Percentiles rank a stretch among this genome's conserved stretches.
Evolutionary conservation across 2,113 vertebrate genomes (phyloP).

Genomic region (Setophaga kirtlandii): DNA sequence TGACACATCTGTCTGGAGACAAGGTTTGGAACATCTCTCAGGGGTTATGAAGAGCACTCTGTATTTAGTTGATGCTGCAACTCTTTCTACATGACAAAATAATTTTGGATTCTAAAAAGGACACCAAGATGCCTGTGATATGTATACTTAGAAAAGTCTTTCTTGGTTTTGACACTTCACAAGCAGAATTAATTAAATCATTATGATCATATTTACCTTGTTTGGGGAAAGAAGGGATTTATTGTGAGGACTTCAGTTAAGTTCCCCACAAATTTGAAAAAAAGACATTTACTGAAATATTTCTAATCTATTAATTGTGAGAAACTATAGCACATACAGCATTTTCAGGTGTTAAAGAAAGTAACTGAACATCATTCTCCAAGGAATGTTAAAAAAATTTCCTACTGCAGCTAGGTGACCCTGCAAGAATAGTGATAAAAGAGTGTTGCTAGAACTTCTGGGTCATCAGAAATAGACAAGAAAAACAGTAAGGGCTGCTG

Average conservation of each 20-base stretch:
- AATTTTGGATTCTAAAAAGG: neutral
- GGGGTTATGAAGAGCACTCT: rapidly evolving
- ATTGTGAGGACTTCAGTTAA: neutral
- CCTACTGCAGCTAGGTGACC: neutral
- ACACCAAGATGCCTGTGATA: neutral
- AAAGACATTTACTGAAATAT: neutral
- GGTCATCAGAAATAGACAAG: neutral
- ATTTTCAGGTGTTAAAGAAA: neutral
- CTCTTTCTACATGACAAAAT: neutral
- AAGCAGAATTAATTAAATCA: neutral
- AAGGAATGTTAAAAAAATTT: neutral
- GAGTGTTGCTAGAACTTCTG: neutral
- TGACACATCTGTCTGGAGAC: neutral
- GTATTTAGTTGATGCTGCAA: neutral
- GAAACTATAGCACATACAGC: neutral
- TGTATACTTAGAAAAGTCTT: neutral
- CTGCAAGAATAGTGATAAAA: neutral
- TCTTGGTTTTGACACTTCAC: neutral
- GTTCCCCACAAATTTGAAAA: neutral
- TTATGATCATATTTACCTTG: neutral
- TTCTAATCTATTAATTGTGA: neutral
- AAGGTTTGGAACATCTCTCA: neutral
- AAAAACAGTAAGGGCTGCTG: neutral
- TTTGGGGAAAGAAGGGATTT: neutral
- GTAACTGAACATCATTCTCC: neutral